A percentile compares a stretch with the other conserved stretches of the same genome.
Conservation (phyloP, 2,888 invertebrate species). For the Crepidodera aurea region DNA sequence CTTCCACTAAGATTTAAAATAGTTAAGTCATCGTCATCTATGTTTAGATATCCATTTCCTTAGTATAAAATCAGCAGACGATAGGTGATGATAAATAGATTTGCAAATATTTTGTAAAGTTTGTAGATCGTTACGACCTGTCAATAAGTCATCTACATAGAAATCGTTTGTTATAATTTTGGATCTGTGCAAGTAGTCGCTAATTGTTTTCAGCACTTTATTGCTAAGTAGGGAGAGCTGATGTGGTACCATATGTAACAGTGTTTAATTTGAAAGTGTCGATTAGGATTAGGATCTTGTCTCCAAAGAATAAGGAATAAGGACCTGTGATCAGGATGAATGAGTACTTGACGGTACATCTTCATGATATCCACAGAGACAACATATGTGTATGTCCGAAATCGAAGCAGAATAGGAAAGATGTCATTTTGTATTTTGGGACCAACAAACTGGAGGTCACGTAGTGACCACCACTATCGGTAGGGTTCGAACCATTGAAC, state of each 20-base stretch:
- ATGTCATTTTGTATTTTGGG: slow-evolving; percentile 23
- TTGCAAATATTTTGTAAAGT: neutral
- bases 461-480: slow-evolving; percentile 13
- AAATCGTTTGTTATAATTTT: slow-evolving; percentile 10
- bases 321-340: slow-evolving; percentile 12
- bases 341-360: slow-evolving; percentile 21
- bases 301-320: slow-evolving; percentile 23
- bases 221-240: slow-evolving; percentile 25
- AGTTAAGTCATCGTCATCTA: neutral
- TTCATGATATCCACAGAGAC: slow-evolving; percentile 24
- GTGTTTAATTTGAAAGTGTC: slow-evolving; percentile 23
- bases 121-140: slow-evolving; percentile 14
- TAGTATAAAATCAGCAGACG: slow-evolving; percentile 15
- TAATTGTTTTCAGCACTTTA: slow-evolving; percentile 21
- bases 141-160: slow-evolving; percentile 25
- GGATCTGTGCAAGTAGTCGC: slow-evolving; percentile 11
- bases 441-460: slow-evolving; percentile 22
- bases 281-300: slow-evolving; percentile 8
- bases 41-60: slow-evolving; percentile 22
- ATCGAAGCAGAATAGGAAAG: slow-evolving; percentile 13
- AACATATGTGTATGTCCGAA: slow-evolving; percentile 21
- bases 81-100: slow-evolving; percentile 5
- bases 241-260: slow-evolving; percentile 24
- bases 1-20: slow-evolving; percentile 4
- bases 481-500: slow-evolving; percentile 15